Evolutionary conservation across 2,797 vertebrate genomes (phyloP), one percentile per base, ranked within the genome.

Genomic region (Vespertilio murinus): DNA sequence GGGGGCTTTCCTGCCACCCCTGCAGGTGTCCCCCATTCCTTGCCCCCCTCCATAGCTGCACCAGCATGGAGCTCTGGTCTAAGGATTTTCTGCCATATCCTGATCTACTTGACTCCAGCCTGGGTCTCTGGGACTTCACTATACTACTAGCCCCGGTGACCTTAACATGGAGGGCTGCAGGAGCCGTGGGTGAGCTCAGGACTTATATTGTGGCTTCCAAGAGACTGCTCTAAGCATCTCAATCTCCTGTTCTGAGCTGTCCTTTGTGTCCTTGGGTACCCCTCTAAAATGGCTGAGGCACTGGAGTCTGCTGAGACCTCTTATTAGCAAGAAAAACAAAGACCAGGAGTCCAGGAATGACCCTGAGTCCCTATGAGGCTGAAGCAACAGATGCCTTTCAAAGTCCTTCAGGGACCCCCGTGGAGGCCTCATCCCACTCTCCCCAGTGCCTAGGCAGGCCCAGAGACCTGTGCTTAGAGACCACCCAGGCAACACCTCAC

Each of bases 281-380:
- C 84, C 91, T 97, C 88, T 97, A 95, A 96, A 97, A 97, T 94
- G 96, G 78, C 94, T 84, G 81, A 95, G 96, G 96, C 93, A 95
- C 67, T 30, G 11, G 56, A 90, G 95, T 95, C 96, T 95, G 96
- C 81, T 71, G 81, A 96, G 85, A 59, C 84, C 95, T 97, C 94
- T 94, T 88, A 96, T 97, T 96, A 97, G 93, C 90, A 97, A 97
- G 95, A 92, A 95, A 96, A 95, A 96, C 28, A 0, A 85, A 94
- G 92, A 89, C 52, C 42, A 82, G 87, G 94, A 95, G 59, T 81
- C 7, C 10, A 49, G 73, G 59, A 64, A n/a, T 64, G 61, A 64
- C 61, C 61, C 13, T 17, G 6, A n/a, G 61, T 64, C 14, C 61
- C 61, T 64, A 64, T 6, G 30, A n/a, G 12, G 61, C 61, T n/a